Evolutionary conservation across 1,140 invertebrate genomes (phyloP).

Genomic region (Laupala kohalensis): DNA sequence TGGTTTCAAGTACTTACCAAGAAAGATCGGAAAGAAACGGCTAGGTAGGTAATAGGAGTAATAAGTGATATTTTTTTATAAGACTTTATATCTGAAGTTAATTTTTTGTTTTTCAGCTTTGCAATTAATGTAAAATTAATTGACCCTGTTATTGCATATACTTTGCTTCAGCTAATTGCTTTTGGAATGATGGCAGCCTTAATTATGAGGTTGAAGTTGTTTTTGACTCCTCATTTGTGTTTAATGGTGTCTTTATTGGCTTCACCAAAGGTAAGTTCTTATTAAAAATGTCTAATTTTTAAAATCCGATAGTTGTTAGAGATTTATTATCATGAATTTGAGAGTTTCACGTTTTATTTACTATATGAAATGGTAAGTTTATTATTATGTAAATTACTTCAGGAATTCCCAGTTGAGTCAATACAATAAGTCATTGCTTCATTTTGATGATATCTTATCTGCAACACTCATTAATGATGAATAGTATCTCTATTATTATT

Average conservation of each 20-base stretch:
- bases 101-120: background rate
- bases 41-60: too few species aligned
- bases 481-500: too few species aligned
- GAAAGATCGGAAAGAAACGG: background rate
- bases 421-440: too few species aligned
- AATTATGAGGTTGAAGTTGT: slow-evolving; percentile 73
- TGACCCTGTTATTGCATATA: slow-evolving; percentile 42
- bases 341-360: background rate
- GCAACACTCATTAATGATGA: too few species aligned
- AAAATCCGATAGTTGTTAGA: background rate
- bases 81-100: background rate
- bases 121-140: background rate
- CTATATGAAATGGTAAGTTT: background rate
- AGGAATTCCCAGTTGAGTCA: too few species aligned
- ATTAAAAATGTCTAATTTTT: too few species aligned
- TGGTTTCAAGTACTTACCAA: slow-evolving; percentile 26
- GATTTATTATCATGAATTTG: background rate
- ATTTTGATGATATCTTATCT: too few species aligned
- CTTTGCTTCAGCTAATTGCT: slow-evolving; percentile 48
- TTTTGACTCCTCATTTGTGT: slow-evolving; percentile 70
- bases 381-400: background rate
- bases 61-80: too few species aligned
- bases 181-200: slow-evolving; percentile 61
- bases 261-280: slow-evolving; percentile 30
- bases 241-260: slow-evolving; percentile 49